These are phyloP conservation scores for Galaxias olidus DNA, from an alignment of 2,797 vertebrate genomes.

Conservation along the genomic window DNA sequence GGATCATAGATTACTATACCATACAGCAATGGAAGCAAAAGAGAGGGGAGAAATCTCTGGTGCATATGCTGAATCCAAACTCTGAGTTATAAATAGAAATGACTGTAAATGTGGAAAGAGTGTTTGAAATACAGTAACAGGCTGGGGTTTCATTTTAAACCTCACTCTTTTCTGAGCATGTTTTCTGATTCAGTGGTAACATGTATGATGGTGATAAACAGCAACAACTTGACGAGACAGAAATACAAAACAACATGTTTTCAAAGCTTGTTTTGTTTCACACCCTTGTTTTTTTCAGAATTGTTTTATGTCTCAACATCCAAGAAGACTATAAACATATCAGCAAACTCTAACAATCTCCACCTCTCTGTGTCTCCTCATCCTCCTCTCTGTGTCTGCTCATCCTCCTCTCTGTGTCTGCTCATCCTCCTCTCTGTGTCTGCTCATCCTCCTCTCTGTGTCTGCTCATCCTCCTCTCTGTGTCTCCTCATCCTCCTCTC, in stretches of 20 bases:
- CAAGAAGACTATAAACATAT: too few species aligned
- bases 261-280: too few species aligned
- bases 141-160: too few species aligned
- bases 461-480: neutral
- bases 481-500: neutral
- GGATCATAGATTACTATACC: slow-evolving; percentile 16
- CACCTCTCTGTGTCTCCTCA: neutral
- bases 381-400: too few species aligned
- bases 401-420: neutral
- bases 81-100: neutral
- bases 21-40: slow-evolving; percentile 32
- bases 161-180: too few species aligned
- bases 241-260: too few species aligned
- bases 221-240: too few species aligned
- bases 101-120: neutral
- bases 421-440: neutral
- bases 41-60: neutral
- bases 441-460: neutral
- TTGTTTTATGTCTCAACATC: too few species aligned
- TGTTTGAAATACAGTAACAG: too few species aligned
- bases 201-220: too few species aligned
- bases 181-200: too few species aligned
- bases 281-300: too few species aligned
- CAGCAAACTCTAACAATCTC: neutral
- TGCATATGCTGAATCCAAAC: slow-evolving; percentile 19